Percentiles rank a stretch among this genome's conserved stretches.
Conservation (phyloP, 2,797 vertebrate species). For the Lateolabrax maculatus region DNA sequence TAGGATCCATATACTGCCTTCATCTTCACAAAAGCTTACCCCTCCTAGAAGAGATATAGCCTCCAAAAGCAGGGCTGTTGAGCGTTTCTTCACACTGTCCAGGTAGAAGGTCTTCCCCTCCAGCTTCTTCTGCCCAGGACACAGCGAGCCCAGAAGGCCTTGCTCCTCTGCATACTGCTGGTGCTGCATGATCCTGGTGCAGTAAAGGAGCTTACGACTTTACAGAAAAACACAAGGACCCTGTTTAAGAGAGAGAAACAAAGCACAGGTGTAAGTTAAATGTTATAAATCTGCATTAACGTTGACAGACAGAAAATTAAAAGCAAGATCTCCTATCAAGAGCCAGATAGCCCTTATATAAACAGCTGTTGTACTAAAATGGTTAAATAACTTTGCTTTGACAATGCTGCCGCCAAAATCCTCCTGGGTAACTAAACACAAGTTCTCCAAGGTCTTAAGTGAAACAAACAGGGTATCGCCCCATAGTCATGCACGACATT, state of each 20-base stretch:
- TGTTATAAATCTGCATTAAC: not conserved
- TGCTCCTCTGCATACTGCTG: slow-evolving; percentile 46
- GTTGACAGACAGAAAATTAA: not conserved
- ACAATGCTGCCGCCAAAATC: not conserved
- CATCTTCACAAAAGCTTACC: slow-evolving; percentile 76
- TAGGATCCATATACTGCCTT: not conserved
- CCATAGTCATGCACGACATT: not conserved
- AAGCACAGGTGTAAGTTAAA: not conserved
- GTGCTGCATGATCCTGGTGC: slow-evolving; percentile 65
- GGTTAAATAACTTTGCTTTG: not conserved
- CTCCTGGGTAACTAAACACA: not conserved
- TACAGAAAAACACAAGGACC: slow-evolving; percentile 35
- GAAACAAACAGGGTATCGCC: not conserved
- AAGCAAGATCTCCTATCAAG: not conserved
- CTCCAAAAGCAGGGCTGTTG: slow-evolving; percentile 81
- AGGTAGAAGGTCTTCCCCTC: slow-evolving; percentile 91
- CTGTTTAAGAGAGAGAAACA: not conserved
- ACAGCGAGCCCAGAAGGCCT: slow-evolving; percentile 67
- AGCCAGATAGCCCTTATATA: not conserved
- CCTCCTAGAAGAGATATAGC: slow-evolving; percentile 87
- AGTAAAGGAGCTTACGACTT: slow-evolving; percentile 19
- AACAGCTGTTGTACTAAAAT: not conserved
- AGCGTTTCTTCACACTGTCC: slow-evolving; percentile 86
- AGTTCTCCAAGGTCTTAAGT: not conserved
- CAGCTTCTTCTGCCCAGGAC: slow-evolving; percentile 79